Evolutionary conservation across 2,113 vertebrate genomes (phyloP).

Genomic region (Erythrocercus mccallii): DNA sequence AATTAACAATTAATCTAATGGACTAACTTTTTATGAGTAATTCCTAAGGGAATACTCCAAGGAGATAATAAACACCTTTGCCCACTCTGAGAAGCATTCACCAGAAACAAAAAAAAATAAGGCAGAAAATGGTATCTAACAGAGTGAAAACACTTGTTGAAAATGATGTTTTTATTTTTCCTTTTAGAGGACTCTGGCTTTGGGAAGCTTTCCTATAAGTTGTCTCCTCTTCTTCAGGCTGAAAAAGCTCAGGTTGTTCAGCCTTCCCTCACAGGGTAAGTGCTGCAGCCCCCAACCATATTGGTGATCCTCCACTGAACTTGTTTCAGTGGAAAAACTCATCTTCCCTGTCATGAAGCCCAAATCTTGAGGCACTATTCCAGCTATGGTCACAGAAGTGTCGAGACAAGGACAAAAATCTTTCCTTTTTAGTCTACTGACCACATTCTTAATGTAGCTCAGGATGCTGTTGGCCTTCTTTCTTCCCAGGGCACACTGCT

Average conservation of each 20-base stretch:
- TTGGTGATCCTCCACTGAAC: background rate
- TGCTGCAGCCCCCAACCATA: background rate
- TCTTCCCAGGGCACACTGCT: background rate
- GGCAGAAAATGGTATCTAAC: background rate
- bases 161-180: background rate
- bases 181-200: background rate
- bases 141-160: background rate
- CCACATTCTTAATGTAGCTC: background rate
- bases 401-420: background rate
- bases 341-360: background rate
- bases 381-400: background rate
- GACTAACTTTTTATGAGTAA: background rate
- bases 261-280: background rate
- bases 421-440: background rate
- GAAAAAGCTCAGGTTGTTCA: background rate
- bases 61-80: background rate
- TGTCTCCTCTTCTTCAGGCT: background rate
- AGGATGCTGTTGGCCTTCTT: background rate
- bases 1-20: background rate
- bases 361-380: background rate
- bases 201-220: background rate
- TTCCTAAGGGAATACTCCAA: background rate
- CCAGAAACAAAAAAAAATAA: background rate
- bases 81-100: background rate
- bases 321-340: background rate